Evolutionary conservation across 2,113 vertebrate species (phyloP).

Genomic region (Ciconia stormi): DNA sequence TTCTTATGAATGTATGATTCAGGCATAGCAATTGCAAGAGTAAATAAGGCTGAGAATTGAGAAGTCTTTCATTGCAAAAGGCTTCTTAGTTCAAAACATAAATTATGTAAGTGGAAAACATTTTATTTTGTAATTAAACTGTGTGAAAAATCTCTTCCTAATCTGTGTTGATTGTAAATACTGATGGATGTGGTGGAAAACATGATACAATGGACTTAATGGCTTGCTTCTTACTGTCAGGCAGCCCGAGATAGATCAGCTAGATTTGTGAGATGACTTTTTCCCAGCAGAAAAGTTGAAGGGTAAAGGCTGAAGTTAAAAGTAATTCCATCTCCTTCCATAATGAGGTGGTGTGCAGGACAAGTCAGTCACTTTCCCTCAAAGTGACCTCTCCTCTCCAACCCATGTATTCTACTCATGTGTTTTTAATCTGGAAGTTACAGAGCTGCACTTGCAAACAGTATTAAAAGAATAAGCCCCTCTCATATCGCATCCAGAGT

Average conservation of each 20-base stretch:
- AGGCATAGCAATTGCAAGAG: neutral
- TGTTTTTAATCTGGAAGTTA: neutral
- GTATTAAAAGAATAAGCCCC: neutral
- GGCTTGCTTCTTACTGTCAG: neutral
- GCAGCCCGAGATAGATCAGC: neutral
- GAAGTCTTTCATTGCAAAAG: neutral
- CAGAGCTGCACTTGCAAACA: neutral
- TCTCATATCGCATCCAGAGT: neutral
- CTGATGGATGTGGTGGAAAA: conserved; percentile 66
- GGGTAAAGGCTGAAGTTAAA: neutral
- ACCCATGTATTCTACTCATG: neutral
- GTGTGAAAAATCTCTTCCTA: conserved; percentile 6
- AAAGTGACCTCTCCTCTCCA: neutral
- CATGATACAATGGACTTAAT: conserved; percentile 9
- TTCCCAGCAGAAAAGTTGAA: neutral
- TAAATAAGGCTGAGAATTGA: neutral
- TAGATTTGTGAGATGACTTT: neutral
- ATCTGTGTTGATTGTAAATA: conserved; percentile 37
- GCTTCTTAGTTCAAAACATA: neutral
- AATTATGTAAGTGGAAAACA: neutral
- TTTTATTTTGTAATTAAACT: conserved; percentile 4
- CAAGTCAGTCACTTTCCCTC: neutral
- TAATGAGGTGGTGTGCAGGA: neutral
- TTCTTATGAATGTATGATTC: neutral
- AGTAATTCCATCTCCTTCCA: neutral